Base-by-base conservation (phyloP, 2,113 vertebrate species). In the Mastomys coucha region DNA sequence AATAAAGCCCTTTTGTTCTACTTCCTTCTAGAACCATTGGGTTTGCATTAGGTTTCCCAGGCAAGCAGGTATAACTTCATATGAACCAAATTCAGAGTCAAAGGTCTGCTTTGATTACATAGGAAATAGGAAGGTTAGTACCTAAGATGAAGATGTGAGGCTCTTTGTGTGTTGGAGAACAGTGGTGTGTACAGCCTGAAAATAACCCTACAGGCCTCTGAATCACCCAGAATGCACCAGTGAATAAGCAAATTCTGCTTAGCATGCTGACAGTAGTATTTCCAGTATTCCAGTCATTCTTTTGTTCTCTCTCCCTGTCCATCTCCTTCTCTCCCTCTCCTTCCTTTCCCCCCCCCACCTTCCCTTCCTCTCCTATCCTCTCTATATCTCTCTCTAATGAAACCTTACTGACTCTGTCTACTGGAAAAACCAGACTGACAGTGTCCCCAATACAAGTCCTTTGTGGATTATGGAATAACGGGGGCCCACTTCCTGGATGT, bases 221-320 rank as follows among this genome's bases (percentile, higher is more conserved):
- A 39, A 2, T 19, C 13, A 5, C 0, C 6, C 2, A 22, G 1
- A 7, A 2, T 10, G 1, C 53, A 53, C 58, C 45, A 24, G 42
- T 4, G n/a, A 84, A 1, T 65, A 84, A 63, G 7, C 24, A 69
- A 33, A 9, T 39, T 67, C 13, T 45, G 7, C 14, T 49, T 1
- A 36, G 1, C 16, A 26, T 11, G 63, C 8, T 20, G 80, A 26
- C 2, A 75, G 17, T 31, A 45, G 45, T 45, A 45, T 45, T 45
- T 45, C 45, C 45, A 45, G 45, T 45, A 45, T 45, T 45, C 45
- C 45, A 45, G 45, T 45, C 45, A 45, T 45, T 45, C 45, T 45
- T 45, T 45, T 5, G 45, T 45, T 5, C 45, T 45, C 45, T 45
- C 45, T 45, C 45, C 45, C 45, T 45, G 3, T 45, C 45, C 45